These are phyloP conservation scores for Luffia ferchaultella DNA, from an alignment of 2,888 invertebrate species.

Conservation along the genomic window DNA sequence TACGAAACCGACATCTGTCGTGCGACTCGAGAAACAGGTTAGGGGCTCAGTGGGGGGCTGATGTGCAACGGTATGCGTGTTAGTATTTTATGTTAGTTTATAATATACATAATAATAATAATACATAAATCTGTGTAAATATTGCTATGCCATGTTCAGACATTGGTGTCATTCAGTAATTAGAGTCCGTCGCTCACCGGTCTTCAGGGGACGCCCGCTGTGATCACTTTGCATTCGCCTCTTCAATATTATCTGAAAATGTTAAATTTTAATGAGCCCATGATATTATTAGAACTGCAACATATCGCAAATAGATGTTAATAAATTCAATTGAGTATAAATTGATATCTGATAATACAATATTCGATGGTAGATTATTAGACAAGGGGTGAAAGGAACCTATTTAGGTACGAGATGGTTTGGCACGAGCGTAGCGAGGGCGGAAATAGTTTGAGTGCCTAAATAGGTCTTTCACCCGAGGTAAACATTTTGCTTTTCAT, in stretches of 20 bases:
- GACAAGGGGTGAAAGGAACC: too few relatives aligned
- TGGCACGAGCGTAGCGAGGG: too few relatives aligned
- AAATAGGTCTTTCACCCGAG: too few relatives aligned
- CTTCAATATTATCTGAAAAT: constrained; percentile 10
- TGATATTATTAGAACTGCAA: too few relatives aligned
- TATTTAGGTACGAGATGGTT: too few relatives aligned
- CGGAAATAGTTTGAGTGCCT: too few relatives aligned
- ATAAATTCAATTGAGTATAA: too few relatives aligned
- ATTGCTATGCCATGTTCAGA: constrained; percentile 20
- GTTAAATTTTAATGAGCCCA: too few relatives aligned
- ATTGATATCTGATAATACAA: too few relatives aligned
- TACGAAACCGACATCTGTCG: background rate
- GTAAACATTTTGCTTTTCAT: too few relatives aligned
- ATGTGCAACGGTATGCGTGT: background rate
- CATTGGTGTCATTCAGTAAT: constrained; percentile 14
- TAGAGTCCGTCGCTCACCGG: constrained; percentile 3
- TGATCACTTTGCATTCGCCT: constrained; percentile 10
- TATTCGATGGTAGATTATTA: too few relatives aligned
- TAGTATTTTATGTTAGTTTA: background rate
- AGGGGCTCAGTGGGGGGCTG: background rate
- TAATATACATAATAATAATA: background rate
- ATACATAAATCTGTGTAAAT: constrained; percentile 18
- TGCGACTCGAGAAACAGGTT: background rate
- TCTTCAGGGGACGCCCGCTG: constrained; percentile 6
- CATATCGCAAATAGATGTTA: too few relatives aligned